Conservation (phyloP, 2,888 invertebrate species). For the Brassicogethes aeneus region DNA sequence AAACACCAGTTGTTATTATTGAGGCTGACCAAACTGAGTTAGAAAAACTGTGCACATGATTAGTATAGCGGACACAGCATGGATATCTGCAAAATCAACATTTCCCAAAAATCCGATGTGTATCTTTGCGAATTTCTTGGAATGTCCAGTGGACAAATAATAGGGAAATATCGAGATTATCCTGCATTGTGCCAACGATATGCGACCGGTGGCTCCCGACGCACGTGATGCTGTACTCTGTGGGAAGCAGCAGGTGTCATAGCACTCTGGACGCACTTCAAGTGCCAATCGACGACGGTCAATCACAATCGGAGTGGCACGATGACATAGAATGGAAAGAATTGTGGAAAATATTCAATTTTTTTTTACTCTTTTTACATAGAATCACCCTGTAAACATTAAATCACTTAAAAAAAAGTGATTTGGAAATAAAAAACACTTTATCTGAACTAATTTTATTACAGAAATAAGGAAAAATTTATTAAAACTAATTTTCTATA, state of each 20-base stretch:
- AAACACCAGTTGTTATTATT: too few relatives aligned
- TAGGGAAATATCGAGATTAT: not conserved
- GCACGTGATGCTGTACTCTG: not conserved
- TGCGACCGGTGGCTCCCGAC: not conserved
- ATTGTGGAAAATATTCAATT: not conserved
- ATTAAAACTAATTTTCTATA: too few relatives aligned
- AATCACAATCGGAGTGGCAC: not conserved
- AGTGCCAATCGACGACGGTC: slow-evolving; percentile 13
- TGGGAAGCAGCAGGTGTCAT: slow-evolving; percentile 4
- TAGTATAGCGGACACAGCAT: too few relatives aligned
- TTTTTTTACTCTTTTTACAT: too few relatives aligned
- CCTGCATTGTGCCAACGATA: too few relatives aligned
- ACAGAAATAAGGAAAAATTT: too few relatives aligned
- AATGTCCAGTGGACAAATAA: not conserved
- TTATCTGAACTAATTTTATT: too few relatives aligned
- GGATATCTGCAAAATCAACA: not conserved
- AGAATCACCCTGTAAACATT: too few relatives aligned
- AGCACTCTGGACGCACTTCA: slow-evolving; percentile 10
- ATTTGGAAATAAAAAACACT: too few relatives aligned
- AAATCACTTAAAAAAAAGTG: too few relatives aligned
- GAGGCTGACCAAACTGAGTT: too few relatives aligned
- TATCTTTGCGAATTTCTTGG: not conserved
- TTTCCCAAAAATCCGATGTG: not conserved
- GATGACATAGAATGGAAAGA: not conserved
- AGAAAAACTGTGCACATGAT: too few relatives aligned